A percentile compares a stretch with the other conserved stretches of the same genome.
Evolutionary conservation across 35 echinoderm and acorn worm species (phyloP).

Genomic region (Patiria miniata): DNA sequence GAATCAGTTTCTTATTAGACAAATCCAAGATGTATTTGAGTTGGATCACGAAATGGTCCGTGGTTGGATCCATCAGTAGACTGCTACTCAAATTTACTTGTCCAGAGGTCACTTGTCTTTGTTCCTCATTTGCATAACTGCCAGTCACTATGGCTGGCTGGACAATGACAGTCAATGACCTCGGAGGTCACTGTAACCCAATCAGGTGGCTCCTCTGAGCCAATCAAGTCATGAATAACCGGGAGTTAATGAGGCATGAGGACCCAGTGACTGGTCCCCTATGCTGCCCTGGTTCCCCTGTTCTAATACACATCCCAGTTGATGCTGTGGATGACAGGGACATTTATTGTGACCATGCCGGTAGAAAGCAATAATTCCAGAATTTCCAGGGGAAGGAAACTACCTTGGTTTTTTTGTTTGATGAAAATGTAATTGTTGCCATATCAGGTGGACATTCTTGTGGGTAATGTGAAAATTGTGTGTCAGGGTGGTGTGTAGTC

Average conservation of each 20-base stretch:
- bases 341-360: background rate
- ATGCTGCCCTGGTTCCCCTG: background rate
- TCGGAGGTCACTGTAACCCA: slow-evolving; percentile 20
- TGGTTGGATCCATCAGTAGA: too few relatives aligned
- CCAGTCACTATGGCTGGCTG: background rate
- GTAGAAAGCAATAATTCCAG: background rate
- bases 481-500: background rate
- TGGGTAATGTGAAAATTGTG: background rate
- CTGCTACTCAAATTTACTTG: too few relatives aligned
- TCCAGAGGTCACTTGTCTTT: background rate
- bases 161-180: background rate
- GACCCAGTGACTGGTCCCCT: background rate
- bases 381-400: background rate
- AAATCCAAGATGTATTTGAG: too few relatives aligned
- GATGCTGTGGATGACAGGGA: background rate
- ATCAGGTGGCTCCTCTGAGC: background rate
- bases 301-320: background rate
- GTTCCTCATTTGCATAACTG: slow-evolving; percentile 21
- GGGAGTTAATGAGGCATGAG: background rate
- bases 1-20: too few relatives aligned
- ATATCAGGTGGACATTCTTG: slow-evolving; percentile 21
- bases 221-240: slow-evolving; percentile 26
- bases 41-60: too few relatives aligned
- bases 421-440: background rate
- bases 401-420: background rate